phyloP scores from a whole-genome alignment of 2,113 vertebrate genomes.

The Dunckerocampus dactyliophorus region DNA sequence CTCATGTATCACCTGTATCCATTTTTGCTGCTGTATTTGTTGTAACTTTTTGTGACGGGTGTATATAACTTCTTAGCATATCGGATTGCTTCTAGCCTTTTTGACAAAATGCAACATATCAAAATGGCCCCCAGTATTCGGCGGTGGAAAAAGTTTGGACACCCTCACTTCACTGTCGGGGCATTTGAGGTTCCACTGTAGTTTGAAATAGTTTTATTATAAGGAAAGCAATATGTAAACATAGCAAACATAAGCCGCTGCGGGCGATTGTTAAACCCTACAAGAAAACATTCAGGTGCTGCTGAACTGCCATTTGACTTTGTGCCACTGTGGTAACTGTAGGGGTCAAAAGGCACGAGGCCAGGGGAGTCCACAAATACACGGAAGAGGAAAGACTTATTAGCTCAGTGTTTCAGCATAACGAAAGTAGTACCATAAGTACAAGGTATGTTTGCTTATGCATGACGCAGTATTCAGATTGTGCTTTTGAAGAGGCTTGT shows the following conservation, averaged over 20 bases:
- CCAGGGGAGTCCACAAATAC: slow-evolving; percentile 55
- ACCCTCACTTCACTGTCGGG: background rate
- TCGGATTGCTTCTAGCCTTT: too few relatives aligned
- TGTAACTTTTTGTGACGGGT: too few relatives aligned
- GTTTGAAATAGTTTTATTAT: background rate
- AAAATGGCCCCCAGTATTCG: too few relatives aligned
- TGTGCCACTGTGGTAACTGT: slow-evolving; percentile 72
- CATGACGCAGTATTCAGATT: background rate
- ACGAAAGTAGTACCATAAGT: too few relatives aligned
- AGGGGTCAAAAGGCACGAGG: slow-evolving; percentile 76
- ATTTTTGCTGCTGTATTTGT: too few relatives aligned
- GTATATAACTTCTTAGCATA: too few relatives aligned
- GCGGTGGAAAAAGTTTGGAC: too few relatives aligned
- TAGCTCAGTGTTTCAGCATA: slow-evolving; percentile 2
- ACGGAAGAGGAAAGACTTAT: background rate
- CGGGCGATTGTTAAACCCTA: too few relatives aligned
- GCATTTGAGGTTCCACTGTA: background rate
- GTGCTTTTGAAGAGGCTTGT: slow-evolving; percentile 27
- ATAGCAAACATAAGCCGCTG: background rate
- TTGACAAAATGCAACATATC: too few relatives aligned
- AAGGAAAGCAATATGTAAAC: background rate
- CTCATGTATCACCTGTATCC: too few relatives aligned
- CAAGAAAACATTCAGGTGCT: slow-evolving; percentile 70
- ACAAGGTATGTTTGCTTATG: background rate
- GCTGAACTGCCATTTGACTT: slow-evolving; percentile 65